Evolutionary conservation across 2,888 invertebrate species (phyloP).

Genomic region (Drosophila nr. perissopoda): DNA sequence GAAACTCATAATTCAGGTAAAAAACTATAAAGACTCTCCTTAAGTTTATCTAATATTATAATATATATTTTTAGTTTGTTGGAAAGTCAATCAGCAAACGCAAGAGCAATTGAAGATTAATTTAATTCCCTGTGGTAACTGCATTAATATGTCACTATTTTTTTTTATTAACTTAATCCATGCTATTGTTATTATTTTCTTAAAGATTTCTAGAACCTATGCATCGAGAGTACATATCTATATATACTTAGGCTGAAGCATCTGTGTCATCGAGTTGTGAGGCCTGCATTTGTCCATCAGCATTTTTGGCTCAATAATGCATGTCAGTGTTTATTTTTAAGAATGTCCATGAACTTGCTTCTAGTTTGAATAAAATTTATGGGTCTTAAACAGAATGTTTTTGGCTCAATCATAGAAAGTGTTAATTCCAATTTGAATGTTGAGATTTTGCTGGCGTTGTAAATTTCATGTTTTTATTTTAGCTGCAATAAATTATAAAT

Average conservation of each 20-base stretch:
- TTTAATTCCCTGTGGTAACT: slow-evolving; percentile 11
- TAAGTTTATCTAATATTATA: not conserved
- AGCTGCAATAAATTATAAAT: not conserved
- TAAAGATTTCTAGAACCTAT: not conserved
- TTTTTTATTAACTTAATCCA: not conserved
- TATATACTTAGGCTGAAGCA: not conserved
- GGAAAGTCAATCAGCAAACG: not conserved
- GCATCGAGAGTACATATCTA: slow-evolving; percentile 9
- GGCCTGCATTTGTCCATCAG: not conserved
- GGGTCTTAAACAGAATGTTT: not conserved
- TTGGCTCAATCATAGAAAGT: not conserved
- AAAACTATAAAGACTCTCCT: not conserved
- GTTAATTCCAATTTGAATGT: not conserved
- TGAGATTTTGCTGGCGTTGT: not conserved
- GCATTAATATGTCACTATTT: too few relatives aligned
- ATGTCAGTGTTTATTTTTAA: slow-evolving; percentile 1
- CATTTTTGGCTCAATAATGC: not conserved
- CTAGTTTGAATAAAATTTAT: too few relatives aligned
- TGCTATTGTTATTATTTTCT: not conserved
- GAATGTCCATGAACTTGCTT: not conserved
- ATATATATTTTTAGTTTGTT: not conserved
- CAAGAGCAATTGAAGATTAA: not conserved
- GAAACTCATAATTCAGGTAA: slow-evolving; percentile 1
- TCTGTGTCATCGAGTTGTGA: not conserved
- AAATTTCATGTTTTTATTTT: not conserved